phyloP scores from a whole-genome alignment of 1,140 invertebrate genomes.

The Drosophila orosa region DNA sequence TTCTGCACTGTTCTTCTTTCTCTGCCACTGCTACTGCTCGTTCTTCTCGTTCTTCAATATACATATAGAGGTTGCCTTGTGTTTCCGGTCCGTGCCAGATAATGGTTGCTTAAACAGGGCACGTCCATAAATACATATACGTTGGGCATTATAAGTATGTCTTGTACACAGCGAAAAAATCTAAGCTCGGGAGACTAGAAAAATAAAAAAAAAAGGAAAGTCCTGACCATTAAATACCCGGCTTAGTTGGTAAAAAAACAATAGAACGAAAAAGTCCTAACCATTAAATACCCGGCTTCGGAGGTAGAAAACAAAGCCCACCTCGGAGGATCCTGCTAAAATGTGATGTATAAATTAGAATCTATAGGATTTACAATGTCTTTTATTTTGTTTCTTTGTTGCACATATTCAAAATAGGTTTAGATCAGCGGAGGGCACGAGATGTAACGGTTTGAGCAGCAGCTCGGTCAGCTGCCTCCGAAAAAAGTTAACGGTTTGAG shows the following conservation, averaged over 20 bases:
- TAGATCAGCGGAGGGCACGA: too few relatives aligned
- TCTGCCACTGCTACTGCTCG: constrained; percentile 6
- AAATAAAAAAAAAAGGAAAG: neutral
- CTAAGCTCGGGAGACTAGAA: neutral
- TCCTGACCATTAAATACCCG: neutral
- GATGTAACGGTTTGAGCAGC: too few relatives aligned
- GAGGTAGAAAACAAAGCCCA: neutral
- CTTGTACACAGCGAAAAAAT: constrained; percentile 4
- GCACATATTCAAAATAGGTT: too few relatives aligned
- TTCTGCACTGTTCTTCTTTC: constrained; percentile 27
- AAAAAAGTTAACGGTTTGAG: too few relatives aligned
- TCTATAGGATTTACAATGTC: too few relatives aligned
- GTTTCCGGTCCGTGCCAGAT: constrained; percentile 75
- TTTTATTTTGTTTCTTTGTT: too few relatives aligned
- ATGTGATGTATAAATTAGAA: too few relatives aligned
- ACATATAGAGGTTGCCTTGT: constrained; percentile 72
- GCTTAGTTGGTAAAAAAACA: neutral
- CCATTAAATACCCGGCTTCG: neutral
- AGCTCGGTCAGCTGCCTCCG: too few relatives aligned
- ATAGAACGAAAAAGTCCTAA: neutral
- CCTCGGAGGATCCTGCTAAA: neutral
- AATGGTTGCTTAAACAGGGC: constrained; percentile 77
- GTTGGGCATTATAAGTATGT: constrained; percentile 30
- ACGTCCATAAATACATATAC: constrained; percentile 29
- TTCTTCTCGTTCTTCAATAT: constrained; percentile 45